Conservation (phyloP, 2,797 vertebrate species). For the Chelmon rostratus region DNA sequence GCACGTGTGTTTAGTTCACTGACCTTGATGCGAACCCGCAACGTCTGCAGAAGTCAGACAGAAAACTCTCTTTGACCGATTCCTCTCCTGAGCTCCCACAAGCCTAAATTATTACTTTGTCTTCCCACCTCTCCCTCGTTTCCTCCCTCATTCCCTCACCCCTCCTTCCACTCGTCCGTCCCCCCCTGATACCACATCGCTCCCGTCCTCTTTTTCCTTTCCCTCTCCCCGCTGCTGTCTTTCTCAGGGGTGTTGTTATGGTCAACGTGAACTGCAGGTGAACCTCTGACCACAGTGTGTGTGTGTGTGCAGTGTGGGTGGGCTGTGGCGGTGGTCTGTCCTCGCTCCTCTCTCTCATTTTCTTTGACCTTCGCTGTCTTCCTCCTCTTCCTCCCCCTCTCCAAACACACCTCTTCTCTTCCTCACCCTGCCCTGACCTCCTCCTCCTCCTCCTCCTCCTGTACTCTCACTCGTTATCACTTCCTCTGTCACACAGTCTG, state of each 20-base stretch:
- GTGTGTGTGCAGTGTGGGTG: slow-evolving; percentile 61
- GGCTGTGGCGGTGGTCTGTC: slow-evolving; percentile 57
- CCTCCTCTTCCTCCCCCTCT: slow-evolving; percentile 30
- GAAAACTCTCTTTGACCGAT: slow-evolving; percentile 56
- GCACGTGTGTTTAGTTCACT: slow-evolving; percentile 21
- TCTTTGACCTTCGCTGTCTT: slow-evolving; percentile 49
- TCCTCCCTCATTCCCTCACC: slow-evolving; percentile 26
- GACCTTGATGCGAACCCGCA: slow-evolving; percentile 68
- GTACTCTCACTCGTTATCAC: slow-evolving; percentile 21
- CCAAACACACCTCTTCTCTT: slow-evolving; percentile 35
- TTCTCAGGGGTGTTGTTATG: slow-evolving; percentile 67
- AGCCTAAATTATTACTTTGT: slow-evolving; percentile 71
- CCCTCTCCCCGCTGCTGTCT: not conserved
- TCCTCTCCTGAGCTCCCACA: slow-evolving; percentile 50
- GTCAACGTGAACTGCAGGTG: slow-evolving; percentile 75
- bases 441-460: slow-evolving; percentile 17
- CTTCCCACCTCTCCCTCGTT: slow-evolving; percentile 43
- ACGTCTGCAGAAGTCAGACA: slow-evolving; percentile 57
- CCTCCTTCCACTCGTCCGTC: slow-evolving; percentile 10
- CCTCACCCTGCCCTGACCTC: slow-evolving; percentile 43
- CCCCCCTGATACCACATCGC: slow-evolving; percentile 20
- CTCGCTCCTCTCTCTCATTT: slow-evolving; percentile 51
- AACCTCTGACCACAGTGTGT: slow-evolving; percentile 70
- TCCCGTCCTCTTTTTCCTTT: slow-evolving; percentile 5
- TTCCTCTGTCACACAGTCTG: slow-evolving; percentile 17